phyloP scores from a whole-genome alignment of 2,113 vertebrate genomes.

The Columba livia region DNA sequence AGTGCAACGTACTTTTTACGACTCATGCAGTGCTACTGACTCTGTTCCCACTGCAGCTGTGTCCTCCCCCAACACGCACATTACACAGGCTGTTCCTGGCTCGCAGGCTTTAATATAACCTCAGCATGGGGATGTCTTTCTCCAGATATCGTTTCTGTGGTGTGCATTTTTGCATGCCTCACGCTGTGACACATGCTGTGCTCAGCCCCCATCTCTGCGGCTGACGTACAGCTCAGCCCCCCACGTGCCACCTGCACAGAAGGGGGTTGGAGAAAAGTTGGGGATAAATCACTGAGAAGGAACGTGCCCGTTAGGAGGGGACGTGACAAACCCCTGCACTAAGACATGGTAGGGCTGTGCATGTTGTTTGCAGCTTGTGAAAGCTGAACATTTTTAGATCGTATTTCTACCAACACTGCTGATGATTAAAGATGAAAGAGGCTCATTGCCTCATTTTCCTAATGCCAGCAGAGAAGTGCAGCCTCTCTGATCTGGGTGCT shows the following conservation, averaged over 20 bases:
- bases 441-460: not conserved
- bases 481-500: not conserved
- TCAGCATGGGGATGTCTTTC: not conserved
- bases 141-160: not conserved
- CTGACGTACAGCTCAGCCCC: not conserved
- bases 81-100: not conserved
- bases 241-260: not conserved
- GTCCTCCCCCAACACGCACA: not conserved
- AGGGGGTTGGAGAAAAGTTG: not conserved
- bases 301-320: not conserved
- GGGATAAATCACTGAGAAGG: not conserved
- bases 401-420: accelerated
- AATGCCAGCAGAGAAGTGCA: not conserved
- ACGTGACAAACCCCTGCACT: not conserved
- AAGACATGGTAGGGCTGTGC: not conserved
- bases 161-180: not conserved
- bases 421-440: not conserved
- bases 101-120: not conserved
- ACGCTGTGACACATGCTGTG: not conserved
- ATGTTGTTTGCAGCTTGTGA: not conserved
- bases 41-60: not conserved
- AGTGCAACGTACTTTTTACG: not conserved
- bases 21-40: not conserved
- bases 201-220: not conserved
- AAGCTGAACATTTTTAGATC: not conserved